Conservation (phyloP, 2,797 vertebrate species). For the Macroramphosus scolopax region DNA sequence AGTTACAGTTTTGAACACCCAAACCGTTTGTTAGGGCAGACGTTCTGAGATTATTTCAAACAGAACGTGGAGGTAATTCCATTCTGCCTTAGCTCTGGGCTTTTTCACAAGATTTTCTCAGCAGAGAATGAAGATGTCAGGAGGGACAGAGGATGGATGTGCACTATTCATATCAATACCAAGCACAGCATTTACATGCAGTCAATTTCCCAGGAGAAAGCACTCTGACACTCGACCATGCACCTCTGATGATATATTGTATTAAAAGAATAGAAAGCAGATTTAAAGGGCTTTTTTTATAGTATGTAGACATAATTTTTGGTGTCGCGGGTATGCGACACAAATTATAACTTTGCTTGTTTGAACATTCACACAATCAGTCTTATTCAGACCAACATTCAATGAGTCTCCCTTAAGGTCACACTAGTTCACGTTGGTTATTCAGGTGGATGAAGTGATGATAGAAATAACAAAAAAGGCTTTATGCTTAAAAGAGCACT, state of each 20-base stretch:
- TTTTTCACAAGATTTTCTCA: constrained; percentile 27
- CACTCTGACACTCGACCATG: constrained; percentile 1
- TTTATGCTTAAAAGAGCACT: too few relatives aligned
- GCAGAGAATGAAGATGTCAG: constrained; percentile 21
- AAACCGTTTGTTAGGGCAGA: constrained; percentile 20
- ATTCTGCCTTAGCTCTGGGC: constrained; percentile 3
- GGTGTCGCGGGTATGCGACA: background rate
- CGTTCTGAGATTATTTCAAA: constrained; percentile 10
- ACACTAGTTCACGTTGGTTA: too few relatives aligned
- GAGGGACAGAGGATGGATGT: constrained; percentile 11
- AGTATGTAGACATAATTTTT: background rate
- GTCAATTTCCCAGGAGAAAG: constrained; percentile 23
- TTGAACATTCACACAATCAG: too few relatives aligned
- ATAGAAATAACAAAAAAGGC: too few relatives aligned
- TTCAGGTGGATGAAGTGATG: too few relatives aligned
- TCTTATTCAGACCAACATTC: too few relatives aligned
- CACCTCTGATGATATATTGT: constrained; percentile 7
- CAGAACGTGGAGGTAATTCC: constrained; percentile 1
- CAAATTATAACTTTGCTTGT: background rate
- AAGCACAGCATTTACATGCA: constrained; percentile 22
- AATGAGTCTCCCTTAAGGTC: too few relatives aligned
- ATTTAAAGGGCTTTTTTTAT: constrained; percentile 1
- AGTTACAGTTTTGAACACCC: constrained; percentile 22
- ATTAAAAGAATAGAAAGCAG: constrained; percentile 7
- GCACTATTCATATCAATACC: constrained; percentile 25